A percentile compares a stretch with the other conserved stretches of the same genome.
Conservation (phyloP, 1,140 invertebrate species). For the Aphidius gifuensis region DNA sequence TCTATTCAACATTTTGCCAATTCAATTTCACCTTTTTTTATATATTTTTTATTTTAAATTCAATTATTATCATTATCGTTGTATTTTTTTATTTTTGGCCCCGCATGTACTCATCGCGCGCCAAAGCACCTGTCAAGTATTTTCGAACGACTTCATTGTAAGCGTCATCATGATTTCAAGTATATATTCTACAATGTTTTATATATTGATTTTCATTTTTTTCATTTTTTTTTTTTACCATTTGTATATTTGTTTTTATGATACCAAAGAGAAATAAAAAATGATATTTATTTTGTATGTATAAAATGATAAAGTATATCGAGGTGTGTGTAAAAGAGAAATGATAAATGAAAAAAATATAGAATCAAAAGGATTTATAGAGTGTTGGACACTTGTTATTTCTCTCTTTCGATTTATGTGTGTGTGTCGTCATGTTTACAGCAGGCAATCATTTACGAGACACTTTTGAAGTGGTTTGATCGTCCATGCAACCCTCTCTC, state of each 20-base stretch:
- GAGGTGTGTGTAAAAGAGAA: too few relatives aligned
- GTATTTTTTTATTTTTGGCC: too few relatives aligned
- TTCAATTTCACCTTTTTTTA: neutral
- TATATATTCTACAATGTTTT: conserved; percentile 1
- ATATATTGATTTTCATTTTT: neutral
- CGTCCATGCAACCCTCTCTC: conserved; percentile 26
- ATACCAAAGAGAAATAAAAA: too few relatives aligned
- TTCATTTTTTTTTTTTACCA: neutral
- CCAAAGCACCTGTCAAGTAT: conserved; percentile 14
- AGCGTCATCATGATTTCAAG: neutral
- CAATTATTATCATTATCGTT: neutral
- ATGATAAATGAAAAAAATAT: too few relatives aligned
- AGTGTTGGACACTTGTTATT: too few relatives aligned
- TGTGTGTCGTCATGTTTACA: too few relatives aligned
- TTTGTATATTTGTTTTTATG: too few relatives aligned
- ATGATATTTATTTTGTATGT: too few relatives aligned
- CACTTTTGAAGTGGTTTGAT: conserved; percentile 28
- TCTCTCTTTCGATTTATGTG: too few relatives aligned
- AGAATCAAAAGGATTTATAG: too few relatives aligned
- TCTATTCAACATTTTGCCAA: conserved; percentile 12
- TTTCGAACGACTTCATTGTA: conserved; percentile 2
- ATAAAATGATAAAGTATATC: too few relatives aligned
- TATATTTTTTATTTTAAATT: conserved; percentile 1
- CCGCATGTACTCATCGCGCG: conserved; percentile 2
- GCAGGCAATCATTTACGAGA: too few relatives aligned